A percentile compares a stretch with the other conserved stretches of the same genome.
Evolutionary conservation across 1,140 invertebrate species (phyloP).

Genomic region (Zaprionus nigranus): DNA sequence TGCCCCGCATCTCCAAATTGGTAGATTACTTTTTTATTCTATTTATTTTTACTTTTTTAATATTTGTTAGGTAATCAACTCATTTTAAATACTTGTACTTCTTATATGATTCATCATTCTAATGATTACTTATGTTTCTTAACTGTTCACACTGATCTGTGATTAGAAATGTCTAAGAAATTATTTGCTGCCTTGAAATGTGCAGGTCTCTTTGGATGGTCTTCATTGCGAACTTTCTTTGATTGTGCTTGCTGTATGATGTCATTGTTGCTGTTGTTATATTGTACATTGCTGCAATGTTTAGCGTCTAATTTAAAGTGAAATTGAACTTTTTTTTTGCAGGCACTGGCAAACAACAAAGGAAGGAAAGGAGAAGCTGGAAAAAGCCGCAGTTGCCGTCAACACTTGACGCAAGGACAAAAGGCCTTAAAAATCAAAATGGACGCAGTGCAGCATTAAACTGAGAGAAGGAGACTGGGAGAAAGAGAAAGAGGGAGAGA

Average conservation of each 20-base stretch:
- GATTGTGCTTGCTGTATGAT: too few species aligned
- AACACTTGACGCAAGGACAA: slow-evolving; percentile 70
- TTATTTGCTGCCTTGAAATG: too few species aligned
- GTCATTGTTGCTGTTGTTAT: too few species aligned
- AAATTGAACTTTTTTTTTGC: slow-evolving; percentile 19
- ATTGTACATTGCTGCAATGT: not conserved
- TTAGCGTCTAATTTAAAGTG: slow-evolving; percentile 29
- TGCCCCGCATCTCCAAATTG: slow-evolving; percentile 87
- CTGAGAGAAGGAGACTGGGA: slow-evolving; percentile 40
- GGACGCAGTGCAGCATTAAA: slow-evolving; percentile 73
- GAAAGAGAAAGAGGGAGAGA: slow-evolving; percentile 21
- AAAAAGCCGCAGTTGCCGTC: slow-evolving; percentile 31
- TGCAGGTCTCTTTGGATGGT: too few species aligned
- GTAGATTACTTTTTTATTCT: slow-evolving; percentile 5
- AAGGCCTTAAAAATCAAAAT: slow-evolving; percentile 68
- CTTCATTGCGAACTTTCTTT: too few species aligned
- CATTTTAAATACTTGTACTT: not conserved
- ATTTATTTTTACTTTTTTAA: not conserved
- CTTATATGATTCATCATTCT: too few species aligned
- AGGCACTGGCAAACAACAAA: slow-evolving; percentile 10
- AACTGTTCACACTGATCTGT: too few species aligned
- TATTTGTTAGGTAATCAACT: not conserved
- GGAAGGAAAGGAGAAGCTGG: not conserved
- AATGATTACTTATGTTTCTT: too few species aligned
- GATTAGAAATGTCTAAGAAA: too few species aligned